A percentile compares a stretch with the other conserved stretches of the same genome.
Evolutionary conservation across 2,888 invertebrate species (phyloP).

Genomic region (Eupeodes latifasciatus): DNA sequence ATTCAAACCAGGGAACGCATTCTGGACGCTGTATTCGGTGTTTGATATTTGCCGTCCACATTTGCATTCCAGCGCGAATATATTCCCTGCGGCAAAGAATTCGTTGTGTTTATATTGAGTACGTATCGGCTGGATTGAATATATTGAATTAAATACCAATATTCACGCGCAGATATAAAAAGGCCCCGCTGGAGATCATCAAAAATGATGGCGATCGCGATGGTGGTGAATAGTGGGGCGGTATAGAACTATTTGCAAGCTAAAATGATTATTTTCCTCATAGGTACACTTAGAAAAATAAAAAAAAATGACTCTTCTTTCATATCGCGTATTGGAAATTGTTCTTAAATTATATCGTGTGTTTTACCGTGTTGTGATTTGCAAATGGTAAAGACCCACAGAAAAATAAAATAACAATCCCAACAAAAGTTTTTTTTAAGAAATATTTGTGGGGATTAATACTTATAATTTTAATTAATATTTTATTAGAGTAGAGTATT

Average conservation of each 20-base stretch:
- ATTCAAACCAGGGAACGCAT: slow-evolving; percentile 56
- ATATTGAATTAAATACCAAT: slow-evolving; percentile 76
- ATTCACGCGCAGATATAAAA: slow-evolving; percentile 71
- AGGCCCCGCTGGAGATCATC: slow-evolving; percentile 36
- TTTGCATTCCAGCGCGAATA: slow-evolving; percentile 73
- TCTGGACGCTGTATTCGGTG: slow-evolving; percentile 72
- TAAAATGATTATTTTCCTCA: neutral
- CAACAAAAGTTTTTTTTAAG: too few relatives aligned
- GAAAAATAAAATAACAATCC: too few relatives aligned
- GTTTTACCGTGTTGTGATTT: too few relatives aligned
- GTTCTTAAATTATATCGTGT: too few relatives aligned
- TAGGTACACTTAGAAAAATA: slow-evolving; percentile 24
- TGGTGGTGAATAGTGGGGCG: too few relatives aligned
- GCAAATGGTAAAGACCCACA: too few relatives aligned
- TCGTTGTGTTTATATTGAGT: slow-evolving; percentile 7
- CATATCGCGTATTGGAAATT: too few relatives aligned
- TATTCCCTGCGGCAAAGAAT: slow-evolving; percentile 45
- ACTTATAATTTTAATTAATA: too few relatives aligned
- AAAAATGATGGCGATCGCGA: slow-evolving; percentile 3
- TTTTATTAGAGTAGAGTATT: too few relatives aligned
- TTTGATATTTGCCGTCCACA: slow-evolving; percentile 74
- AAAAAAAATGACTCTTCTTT: neutral
- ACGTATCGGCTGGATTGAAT: slow-evolving; percentile 46
- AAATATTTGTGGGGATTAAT: too few relatives aligned
- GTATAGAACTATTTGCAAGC: slow-evolving; percentile 47